Evolutionary conservation across 1,140 invertebrate species (phyloP).

Genomic region (Radopholus similis): DNA sequence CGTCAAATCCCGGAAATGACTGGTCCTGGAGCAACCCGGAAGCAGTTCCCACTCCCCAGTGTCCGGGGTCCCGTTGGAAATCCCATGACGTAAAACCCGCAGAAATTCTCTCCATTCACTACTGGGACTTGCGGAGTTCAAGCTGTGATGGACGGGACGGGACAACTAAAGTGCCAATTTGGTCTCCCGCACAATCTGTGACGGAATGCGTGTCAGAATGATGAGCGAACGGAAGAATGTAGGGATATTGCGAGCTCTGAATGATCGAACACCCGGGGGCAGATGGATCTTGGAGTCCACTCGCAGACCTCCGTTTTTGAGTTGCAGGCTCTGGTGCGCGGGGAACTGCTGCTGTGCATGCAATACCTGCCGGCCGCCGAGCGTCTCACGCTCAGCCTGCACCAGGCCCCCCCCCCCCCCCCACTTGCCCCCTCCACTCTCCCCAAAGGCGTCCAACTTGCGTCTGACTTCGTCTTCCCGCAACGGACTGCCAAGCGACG

Average conservation of each 20-base stretch:
- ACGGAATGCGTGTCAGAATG: no score
- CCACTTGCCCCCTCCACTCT: constrained; percentile 9
- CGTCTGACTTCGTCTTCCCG: not conserved
- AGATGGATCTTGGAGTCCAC: no score
- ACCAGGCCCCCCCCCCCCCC: constrained; percentile 9
- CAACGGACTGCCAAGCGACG: constrained; percentile 10
- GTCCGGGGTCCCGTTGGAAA: no score
- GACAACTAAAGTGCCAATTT: no score
- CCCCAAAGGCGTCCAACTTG: constrained; percentile 16
- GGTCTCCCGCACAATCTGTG: no score
- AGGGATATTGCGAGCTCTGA: no score
- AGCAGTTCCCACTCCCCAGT: no score
- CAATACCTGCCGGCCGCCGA: constrained; percentile 27
- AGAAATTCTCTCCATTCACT: not conserved
- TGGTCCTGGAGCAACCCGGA: not conserved
- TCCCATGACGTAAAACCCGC: no score
- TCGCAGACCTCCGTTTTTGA: not conserved
- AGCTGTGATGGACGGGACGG: no score
- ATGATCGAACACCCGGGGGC: no score
- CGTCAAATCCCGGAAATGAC: not conserved
- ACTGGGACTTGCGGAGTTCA: no score
- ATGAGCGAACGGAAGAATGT: no score
- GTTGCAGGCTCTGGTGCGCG: not conserved
- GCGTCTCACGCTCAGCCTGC: constrained; percentile 23
- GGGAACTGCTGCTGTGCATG: constrained; percentile 28